Base-by-base conservation (phyloP, 2,888 invertebrate genomes). In the Athalia cordata region DNA sequence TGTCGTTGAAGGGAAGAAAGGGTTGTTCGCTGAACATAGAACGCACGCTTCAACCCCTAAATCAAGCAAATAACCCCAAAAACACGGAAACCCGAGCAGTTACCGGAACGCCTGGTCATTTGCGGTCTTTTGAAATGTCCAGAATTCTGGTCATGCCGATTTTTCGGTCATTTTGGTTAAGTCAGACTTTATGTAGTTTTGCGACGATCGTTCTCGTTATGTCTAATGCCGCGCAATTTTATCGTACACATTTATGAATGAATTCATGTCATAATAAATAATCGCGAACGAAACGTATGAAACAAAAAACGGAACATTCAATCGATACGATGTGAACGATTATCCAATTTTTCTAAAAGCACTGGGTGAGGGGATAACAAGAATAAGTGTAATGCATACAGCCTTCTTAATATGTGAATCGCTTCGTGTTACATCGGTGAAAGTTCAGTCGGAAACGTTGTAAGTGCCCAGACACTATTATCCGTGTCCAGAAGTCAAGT, bases 1-100 rank as follows among this genome's bases (percentile, higher is more conserved):
- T 61, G 75, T 7, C 52, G 75, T 75, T 72, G 29, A 50, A 75
- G 61, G 76, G 81, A 82, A 83, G 83, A 84, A 85, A 87, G 84
- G 85, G 83, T 86, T 85, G 82, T 77, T 82, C 82, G 74, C 78
- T 79, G 77, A 80, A 50, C 79, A 79, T 79, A 80, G 83, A 82
- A 81, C 82, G 78, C 80, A 80, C 81, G 81, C 78, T 80, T 82
- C 79, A 77, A 77, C 80, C 81, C 83, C 82, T 88, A 88, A 87
- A 88, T 88, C 88, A 88, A 88, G 83, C 84, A 84, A 87, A 86
- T 84, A 84, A 82, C 84, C 82, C 81, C 80, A 81, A 85, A 84
- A 85, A 83, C 83, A 84, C 78, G 82, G 66, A 81, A 81, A 82
- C 79, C 79, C 82, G 79, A 78, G 84, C 83, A 83, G 85, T 85